phyloP scores from a whole-genome alignment of 2,113 vertebrate genomes.

The Poecile atricapillus region DNA sequence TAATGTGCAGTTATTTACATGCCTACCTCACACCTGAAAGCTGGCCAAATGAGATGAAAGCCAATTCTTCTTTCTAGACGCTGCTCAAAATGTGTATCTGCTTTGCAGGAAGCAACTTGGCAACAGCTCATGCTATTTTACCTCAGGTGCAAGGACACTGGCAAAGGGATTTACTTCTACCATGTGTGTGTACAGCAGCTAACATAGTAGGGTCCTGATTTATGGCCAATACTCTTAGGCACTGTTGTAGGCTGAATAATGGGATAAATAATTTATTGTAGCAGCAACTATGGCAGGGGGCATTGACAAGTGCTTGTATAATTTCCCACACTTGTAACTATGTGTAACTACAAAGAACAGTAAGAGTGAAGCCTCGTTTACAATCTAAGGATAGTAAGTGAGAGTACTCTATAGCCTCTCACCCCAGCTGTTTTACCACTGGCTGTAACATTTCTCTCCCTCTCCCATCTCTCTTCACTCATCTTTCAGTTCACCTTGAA shows the following conservation, averaged over 20 bases:
- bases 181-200: background rate
- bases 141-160: background rate
- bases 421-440: background rate
- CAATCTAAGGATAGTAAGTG: background rate
- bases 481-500: slow-evolving; percentile 12
- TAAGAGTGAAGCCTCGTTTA: background rate
- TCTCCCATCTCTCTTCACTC: background rate
- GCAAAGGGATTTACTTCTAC: background rate
- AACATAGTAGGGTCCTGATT: background rate
- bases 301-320: background rate
- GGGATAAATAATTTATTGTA: background rate
- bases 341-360: background rate
- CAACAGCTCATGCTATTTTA: background rate
- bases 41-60: background rate
- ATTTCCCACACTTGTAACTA: background rate
- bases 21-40: background rate
- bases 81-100: background rate
- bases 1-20: background rate
- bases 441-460: background rate
- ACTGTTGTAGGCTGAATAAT: background rate
- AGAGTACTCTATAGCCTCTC: background rate
- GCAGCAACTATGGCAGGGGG: background rate
- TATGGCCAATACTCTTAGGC: background rate
- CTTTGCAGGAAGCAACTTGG: background rate
- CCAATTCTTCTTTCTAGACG: background rate